Base-by-base conservation (phyloP, 2,888 invertebrate species). In the Phymatocera aterrima region DNA sequence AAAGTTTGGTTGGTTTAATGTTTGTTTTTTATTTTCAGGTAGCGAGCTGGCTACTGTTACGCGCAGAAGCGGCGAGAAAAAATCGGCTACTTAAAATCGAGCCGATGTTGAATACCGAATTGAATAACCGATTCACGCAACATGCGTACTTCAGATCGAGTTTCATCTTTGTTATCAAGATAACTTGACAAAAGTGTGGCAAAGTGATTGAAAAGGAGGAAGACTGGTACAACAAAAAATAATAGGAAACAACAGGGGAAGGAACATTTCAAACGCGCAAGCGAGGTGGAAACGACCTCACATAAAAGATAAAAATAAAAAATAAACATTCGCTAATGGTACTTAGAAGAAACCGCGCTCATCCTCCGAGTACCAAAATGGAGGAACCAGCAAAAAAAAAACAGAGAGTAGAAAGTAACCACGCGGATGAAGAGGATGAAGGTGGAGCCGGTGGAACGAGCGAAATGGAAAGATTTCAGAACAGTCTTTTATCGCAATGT, bases 361-460 rank as follows among this genome's bases (percentile, higher is more conserved):
- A 91, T 90, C 91, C 91, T 90, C 91, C 92, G 90, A 91, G 92
- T 91, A 92, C 92, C 91, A 93, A 91, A 86, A 95, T 95, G 95
- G 94, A 96, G 91, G 96, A 96, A 91, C 97, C 97, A 83, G 95
- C 95, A 85, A 96, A 96, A 90, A 97, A 97, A 92, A 95, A 96
- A 89, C 94, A 95, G 89, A 94, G 96, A 87, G 94, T 96, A 84
- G 91, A 89, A 68, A 92, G 91, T 80, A 91, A 87, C 43, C 94
- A 94, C 83, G 92, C 92, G 8, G 93, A 93, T 10, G 93, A 93
- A 81, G 92, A 93, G 70, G 94, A 94, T 82, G 93, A 93, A 81
- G 90, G 89, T 37, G 91, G 91, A 75, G 92, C 92, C 81, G 90
- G 89, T 37, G 91, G 91, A 75, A 92, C 92, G 80, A 91, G 92